phyloP scores from a whole-genome alignment of 2,888 invertebrate genomes.

The Pammene fasciana region DNA sequence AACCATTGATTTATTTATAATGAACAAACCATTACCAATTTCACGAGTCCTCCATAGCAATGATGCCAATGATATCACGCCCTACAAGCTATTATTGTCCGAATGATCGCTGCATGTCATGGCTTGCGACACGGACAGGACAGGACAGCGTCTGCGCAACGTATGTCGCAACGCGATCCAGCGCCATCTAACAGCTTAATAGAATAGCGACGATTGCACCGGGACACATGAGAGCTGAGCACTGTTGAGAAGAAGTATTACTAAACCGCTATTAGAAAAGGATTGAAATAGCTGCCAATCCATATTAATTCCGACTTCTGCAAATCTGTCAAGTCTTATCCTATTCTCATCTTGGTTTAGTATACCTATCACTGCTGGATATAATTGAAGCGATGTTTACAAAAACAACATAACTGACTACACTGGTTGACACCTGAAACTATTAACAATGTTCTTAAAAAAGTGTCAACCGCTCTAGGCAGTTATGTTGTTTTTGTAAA shows the following conservation, averaged over 20 bases:
- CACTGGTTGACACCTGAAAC: no score
- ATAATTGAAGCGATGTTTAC: no score
- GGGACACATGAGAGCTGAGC: not conserved
- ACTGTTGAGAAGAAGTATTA: not conserved
- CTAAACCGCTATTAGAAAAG: no score
- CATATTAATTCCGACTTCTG: no score
- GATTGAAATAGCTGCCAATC: no score
- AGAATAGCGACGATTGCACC: conserved; percentile 27
- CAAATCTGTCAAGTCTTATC: no score
- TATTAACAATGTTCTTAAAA: no score
- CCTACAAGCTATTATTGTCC: conserved; percentile 11
- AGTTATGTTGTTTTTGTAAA: no score
- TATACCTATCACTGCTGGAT: no score
- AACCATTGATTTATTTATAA: not conserved
- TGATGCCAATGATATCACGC: not conserved
- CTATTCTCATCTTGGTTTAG: no score
- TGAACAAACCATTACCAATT: not conserved
- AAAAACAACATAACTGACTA: no score
- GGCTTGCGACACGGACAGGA: conserved; percentile 42
- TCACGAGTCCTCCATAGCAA: not conserved
- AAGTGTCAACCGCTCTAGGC: no score
- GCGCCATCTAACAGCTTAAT: conserved; percentile 42
- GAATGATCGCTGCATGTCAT: conserved; percentile 30
- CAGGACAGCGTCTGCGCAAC: conserved; percentile 49
- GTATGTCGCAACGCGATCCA: conserved; percentile 44